Base-by-base conservation (phyloP, 1,140 invertebrate species). In the Anastrepha ludens region DNA sequence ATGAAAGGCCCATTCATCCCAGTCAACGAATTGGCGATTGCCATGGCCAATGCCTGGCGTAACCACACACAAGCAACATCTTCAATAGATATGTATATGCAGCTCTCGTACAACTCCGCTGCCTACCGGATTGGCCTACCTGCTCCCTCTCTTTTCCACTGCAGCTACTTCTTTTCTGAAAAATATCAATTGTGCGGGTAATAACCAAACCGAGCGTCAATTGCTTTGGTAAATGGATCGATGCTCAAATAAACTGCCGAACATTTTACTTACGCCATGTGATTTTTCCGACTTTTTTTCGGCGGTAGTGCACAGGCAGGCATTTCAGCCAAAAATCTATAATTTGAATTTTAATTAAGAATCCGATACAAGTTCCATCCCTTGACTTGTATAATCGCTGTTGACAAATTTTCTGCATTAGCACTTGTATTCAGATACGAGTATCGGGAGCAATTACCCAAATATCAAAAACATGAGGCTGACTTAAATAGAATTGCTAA, bases 131-230 rank as follows among this genome's bases (percentile, higher is more conserved):
- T 55, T 2, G 50, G 6, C 11, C 6, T 2, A 55, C 11, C n/a
- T 3, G 7, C 47, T 20, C 44, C 58, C 74, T 9, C 58, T 11
- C 8, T 81, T 8, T 74, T 50, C 29, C 81, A 58, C 29, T 41
- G 44, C 50, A 47, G 58, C 8, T 81, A 29, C 58, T 17, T 5
- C 41, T 20, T 41, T 87, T 20, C 60, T 55, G 13, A 44, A n/a
- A 47, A 85, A 41, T 70, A 70, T 62, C 64, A 86, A 86, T 88
- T 88, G 87, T 88, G 87, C 85, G 87, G 87, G 65, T 29, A 86
- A 81, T 88, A 78, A 64, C 44, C 50, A 86, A 88, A 88, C 65
- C 87, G 41, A 86, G 67, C 85, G 70, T 50, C 87, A 88, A 86
- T 88, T 87, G 87, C 67, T 78, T 74, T 41, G 85, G 39, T 58